Conservation (phyloP, 2,888 invertebrate species). For the Aspidiotus destructor region DNA sequence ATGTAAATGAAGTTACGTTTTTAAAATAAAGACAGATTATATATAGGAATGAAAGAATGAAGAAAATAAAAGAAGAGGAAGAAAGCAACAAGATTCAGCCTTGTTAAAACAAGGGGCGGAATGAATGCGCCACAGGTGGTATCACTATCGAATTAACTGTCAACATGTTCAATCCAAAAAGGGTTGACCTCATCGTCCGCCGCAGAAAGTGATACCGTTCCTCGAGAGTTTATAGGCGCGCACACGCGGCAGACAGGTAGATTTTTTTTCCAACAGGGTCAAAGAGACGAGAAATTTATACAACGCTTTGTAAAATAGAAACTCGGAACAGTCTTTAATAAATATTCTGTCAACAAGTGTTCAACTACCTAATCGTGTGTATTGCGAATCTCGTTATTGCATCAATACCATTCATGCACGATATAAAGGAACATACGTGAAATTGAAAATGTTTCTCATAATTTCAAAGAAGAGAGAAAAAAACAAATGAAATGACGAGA, state of each 20-base stretch:
- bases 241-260: neutral
- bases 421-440: neutral
- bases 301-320: neutral
- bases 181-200: slow-evolving; percentile 15
- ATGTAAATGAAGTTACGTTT: slow-evolving; percentile 25
- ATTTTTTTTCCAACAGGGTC: slow-evolving; percentile 21
- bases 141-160: slow-evolving; percentile 30
- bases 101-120: slow-evolving; percentile 29
- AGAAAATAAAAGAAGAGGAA: neutral
- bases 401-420: neutral
- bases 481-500: too few relatives aligned
- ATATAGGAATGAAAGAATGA: neutral
- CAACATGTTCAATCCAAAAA: slow-evolving; percentile 27
- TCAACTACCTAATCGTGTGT: slow-evolving; percentile 17
- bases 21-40: slow-evolving; percentile 5
- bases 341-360: slow-evolving; percentile 29
- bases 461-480: too few relatives aligned
- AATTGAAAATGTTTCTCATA: neutral
- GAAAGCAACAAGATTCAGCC: slow-evolving; percentile 1
- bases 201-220: slow-evolving; percentile 25
- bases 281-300: slow-evolving; percentile 18
- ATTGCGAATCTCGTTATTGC: slow-evolving; percentile 13
- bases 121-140: slow-evolving; percentile 29
- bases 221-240: slow-evolving; percentile 7
- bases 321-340: slow-evolving; percentile 17